A percentile compares a stretch with the other conserved stretches of the same genome.
These are phyloP conservation scores for Brachionus manjavacas DNA, from an alignment of 1,140 invertebrate species.

Conservation along the genomic window DNA sequence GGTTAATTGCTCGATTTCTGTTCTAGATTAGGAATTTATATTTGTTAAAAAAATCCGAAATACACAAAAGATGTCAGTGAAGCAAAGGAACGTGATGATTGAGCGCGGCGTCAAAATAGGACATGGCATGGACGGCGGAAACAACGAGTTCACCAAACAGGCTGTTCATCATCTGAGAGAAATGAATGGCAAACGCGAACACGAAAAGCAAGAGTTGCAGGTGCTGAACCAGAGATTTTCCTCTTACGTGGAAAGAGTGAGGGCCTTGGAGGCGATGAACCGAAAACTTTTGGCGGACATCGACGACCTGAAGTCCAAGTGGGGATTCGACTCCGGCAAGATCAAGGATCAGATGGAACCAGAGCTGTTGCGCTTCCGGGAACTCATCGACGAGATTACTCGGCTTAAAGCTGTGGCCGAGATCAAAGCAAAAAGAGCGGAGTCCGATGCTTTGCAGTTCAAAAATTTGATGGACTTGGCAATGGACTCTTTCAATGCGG, in stretches of 20 bases:
- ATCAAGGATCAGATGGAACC: slow-evolving; percentile 60
- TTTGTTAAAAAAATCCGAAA: too few species aligned
- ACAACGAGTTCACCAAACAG: slow-evolving; percentile 17
- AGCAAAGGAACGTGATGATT: slow-evolving; percentile 33
- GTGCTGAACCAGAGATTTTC: slow-evolving; percentile 60
- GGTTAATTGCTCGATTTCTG: too few species aligned
- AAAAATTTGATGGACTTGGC: slow-evolving; percentile 41
- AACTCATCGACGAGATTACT: slow-evolving; percentile 52
- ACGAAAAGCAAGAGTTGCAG: slow-evolving; percentile 60
- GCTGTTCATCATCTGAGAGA: slow-evolving; percentile 13
- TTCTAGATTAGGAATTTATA: too few species aligned
- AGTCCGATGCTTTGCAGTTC: slow-evolving; percentile 26
- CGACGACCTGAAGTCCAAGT: slow-evolving; percentile 36
- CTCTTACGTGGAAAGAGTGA: slow-evolving; percentile 60
- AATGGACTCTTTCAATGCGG: slow-evolving; percentile 34
- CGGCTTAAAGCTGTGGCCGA: slow-evolving; percentile 49
- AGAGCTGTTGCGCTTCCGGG: slow-evolving; percentile 54
- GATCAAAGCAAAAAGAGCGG: slow-evolving; percentile 39
- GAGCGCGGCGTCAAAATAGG: slow-evolving; percentile 36
- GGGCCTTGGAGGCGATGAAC: slow-evolving; percentile 61
- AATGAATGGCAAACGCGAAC: slow-evolving; percentile 49
- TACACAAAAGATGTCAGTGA: slow-evolving; percentile 41
- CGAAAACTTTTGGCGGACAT: slow-evolving; percentile 50
- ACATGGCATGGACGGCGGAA: not conserved
- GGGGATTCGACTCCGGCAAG: slow-evolving; percentile 55